Evolutionary conservation across 2,797 vertebrate genomes (phyloP).

Genomic region (Australoheros facetus): DNA sequence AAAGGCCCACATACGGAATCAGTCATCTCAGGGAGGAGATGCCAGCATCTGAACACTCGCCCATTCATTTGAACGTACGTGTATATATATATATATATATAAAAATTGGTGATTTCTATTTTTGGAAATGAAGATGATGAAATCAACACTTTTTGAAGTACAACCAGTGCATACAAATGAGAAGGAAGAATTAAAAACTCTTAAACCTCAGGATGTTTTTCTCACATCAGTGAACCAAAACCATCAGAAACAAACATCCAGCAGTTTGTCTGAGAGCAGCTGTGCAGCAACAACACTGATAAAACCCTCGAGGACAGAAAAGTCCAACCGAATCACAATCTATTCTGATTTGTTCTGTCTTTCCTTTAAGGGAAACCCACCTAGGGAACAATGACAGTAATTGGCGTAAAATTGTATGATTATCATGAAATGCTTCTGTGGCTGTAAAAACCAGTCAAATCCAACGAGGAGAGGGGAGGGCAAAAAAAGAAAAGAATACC

Average conservation of each 20-base stretch:
- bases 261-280: background rate
- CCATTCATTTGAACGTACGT: no score
- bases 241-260: slow-evolving; percentile 10
- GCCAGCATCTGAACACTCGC: no score
- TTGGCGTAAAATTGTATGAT: slow-evolving; percentile 10
- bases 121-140: no score
- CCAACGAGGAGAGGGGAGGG: background rate
- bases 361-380: background rate
- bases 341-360: slow-evolving; percentile 3
- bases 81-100: no score
- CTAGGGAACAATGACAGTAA: background rate
- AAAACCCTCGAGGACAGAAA: background rate
- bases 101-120: background rate
- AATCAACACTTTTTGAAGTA: background rate
- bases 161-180: accelerated
- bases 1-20: no score
- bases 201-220: background rate
- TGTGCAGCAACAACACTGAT: background rate
- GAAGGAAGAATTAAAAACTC: background rate
- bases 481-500: background rate
- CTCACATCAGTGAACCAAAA: slow-evolving; percentile 17
- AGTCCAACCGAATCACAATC: background rate
- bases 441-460: background rate
- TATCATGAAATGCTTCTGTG: slow-evolving; percentile 1
- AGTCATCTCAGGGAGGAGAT: no score